Evolutionary conservation across 2,888 invertebrate species (phyloP).

Genomic region (Luffia ferchaultella): DNA sequence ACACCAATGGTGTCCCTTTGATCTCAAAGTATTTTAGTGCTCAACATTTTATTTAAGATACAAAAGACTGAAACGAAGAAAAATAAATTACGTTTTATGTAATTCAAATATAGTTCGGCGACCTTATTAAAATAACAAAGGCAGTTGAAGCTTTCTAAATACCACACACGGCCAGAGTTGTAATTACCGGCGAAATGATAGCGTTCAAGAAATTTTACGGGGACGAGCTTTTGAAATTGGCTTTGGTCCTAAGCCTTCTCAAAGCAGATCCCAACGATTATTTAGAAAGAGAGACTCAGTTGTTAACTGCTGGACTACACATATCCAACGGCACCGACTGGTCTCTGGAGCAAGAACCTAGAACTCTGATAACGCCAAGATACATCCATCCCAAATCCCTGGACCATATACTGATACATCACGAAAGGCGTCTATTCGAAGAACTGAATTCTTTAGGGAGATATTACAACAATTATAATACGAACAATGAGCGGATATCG

Average conservation of each 20-base stretch:
- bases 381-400: constrained; percentile 76
- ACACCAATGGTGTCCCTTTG: background rate
- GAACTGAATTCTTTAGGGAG: constrained; percentile 76
- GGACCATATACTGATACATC: constrained; percentile 74
- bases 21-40: background rate
- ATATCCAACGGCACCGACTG: constrained; percentile 74
- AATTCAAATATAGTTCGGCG: background rate
- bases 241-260: constrained; percentile 81
- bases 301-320: constrained; percentile 64
- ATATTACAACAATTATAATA: constrained; percentile 28
- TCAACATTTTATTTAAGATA: background rate
- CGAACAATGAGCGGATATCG: constrained; percentile 52
- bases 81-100: background rate
- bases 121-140: background rate
- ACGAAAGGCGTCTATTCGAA: constrained; percentile 76
- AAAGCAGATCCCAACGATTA: constrained; percentile 79
- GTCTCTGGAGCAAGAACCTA: constrained; percentile 66
- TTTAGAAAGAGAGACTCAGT: constrained; percentile 63
- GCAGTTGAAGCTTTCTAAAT: too few relatives aligned
- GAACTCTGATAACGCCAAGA: constrained; percentile 66
- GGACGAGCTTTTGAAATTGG: constrained; percentile 82
- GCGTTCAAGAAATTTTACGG: constrained; percentile 83
- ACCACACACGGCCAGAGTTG: background rate
- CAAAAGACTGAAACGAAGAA: constrained; percentile 6
- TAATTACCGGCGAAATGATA: constrained; percentile 62